These are phyloP conservation scores for Cyanoramphus novaezelandiae DNA, from an alignment of 2,113 vertebrate genomes.

Conservation along the genomic window DNA sequence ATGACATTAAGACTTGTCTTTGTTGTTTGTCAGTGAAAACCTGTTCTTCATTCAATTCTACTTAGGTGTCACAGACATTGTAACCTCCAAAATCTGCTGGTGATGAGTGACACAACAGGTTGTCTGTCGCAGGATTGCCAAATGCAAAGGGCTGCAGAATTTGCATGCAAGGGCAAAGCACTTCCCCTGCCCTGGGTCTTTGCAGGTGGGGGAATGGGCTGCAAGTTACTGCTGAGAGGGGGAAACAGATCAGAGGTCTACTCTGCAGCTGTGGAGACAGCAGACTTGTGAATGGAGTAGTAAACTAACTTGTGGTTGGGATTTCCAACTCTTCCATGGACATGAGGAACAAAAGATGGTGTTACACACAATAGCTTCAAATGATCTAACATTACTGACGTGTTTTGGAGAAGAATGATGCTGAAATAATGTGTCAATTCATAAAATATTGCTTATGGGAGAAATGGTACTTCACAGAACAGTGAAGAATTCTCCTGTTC, in stretches of 20 bases:
- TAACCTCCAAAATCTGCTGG: background rate
- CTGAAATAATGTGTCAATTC: background rate
- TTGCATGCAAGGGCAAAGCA: background rate
- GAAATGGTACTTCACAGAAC: background rate
- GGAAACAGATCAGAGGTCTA: background rate
- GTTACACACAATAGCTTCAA: background rate
- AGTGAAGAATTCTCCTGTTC: background rate
- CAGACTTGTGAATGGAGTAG: background rate
- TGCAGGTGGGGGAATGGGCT: background rate
- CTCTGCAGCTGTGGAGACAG: background rate
- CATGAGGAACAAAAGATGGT: background rate
- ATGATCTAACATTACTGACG: background rate
- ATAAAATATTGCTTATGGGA: background rate
- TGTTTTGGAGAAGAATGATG: background rate
- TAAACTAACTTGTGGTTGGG: background rate
- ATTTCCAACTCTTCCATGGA: background rate
- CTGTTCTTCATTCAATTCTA: background rate
- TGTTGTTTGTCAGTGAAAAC: background rate
- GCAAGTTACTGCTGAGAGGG: background rate
- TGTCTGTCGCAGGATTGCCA: background rate
- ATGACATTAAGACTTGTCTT: background rate
- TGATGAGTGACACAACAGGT: background rate
- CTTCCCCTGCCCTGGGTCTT: background rate
- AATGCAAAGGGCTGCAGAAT: background rate
- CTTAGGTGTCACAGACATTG: too few species aligned